Percentiles rank a stretch among this genome's conserved stretches.
phyloP scores from a whole-genome alignment of 2,113 vertebrate genomes.

The Semnopithecus entellus region DNA sequence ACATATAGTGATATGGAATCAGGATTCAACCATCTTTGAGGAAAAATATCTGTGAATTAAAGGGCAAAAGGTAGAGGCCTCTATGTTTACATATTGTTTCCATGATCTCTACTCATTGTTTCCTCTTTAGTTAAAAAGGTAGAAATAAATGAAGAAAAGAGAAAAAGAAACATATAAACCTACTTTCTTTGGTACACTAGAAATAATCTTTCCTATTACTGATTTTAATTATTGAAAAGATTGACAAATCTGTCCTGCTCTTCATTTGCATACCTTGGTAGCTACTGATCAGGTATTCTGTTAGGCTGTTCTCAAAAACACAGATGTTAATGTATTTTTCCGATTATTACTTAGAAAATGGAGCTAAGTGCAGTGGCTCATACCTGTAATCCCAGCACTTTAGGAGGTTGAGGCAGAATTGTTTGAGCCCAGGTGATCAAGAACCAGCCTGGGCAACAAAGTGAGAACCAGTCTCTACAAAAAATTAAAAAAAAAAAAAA shows the following conservation, averaged over 20 bases:
- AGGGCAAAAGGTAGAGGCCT: neutral
- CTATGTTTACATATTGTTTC: neutral
- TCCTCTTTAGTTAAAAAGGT: neutral
- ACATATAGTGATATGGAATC: neutral
- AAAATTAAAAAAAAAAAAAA: too few species aligned
- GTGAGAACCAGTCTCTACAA: too few species aligned
- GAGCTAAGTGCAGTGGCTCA: too few species aligned
- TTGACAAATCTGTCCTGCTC: neutral
- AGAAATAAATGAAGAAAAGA: neutral
- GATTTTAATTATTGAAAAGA: slow-evolving; percentile 4
- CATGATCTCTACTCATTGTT: neutral
- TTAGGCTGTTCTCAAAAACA: neutral
- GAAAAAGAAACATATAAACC: neutral
- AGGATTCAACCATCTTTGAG: neutral
- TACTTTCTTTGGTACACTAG: neutral
- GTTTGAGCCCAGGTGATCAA: too few species aligned
- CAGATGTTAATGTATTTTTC: neutral
- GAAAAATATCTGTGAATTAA: neutral
- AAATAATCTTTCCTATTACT: neutral
- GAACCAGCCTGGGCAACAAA: too few species aligned
- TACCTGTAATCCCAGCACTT: too few species aligned
- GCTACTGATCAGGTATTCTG: neutral
- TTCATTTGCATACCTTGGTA: neutral
- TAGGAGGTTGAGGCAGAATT: too few species aligned
- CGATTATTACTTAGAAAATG: neutral